These are phyloP conservation scores for Cataglyphis rosenhaueri DNA, from an alignment of 2,888 invertebrate species.

Conservation along the genomic window DNA sequence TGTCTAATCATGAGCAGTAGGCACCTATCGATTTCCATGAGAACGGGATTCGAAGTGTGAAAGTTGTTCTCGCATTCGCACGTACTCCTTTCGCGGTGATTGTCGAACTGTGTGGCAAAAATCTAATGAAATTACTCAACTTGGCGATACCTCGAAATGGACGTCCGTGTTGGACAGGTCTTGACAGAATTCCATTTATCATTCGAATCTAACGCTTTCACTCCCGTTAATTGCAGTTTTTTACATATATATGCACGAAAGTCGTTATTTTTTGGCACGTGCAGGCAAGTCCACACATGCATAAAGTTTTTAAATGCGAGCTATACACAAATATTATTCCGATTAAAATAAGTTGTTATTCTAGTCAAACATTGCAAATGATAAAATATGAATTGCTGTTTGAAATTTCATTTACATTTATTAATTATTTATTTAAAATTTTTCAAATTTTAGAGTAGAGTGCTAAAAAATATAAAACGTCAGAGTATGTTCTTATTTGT, in stretches of 20 bases:
- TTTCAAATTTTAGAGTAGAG: background rate
- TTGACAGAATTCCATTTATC: constrained; percentile 8
- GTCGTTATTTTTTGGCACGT: constrained; percentile 3
- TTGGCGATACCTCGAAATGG: background rate
- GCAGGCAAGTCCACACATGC: background rate
- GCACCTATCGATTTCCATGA: constrained; percentile 53
- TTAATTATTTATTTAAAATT: background rate
- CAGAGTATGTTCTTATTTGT: background rate
- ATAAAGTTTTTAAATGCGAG: background rate
- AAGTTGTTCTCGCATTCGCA: constrained; percentile 49
- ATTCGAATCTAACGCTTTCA: constrained; percentile 1
- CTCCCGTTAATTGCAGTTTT: constrained; percentile 4
- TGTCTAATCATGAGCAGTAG: constrained; percentile 46
- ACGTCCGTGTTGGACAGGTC: background rate
- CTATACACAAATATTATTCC: background rate
- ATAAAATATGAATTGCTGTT: background rate
- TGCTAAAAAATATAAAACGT: background rate
- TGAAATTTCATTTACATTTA: constrained; percentile 2
- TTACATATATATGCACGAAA: background rate
- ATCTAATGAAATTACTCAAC: constrained; percentile 4
- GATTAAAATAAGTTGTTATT: background rate
- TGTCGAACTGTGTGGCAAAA: constrained; percentile 27
- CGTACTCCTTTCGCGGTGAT: constrained; percentile 31
- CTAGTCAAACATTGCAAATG: background rate
- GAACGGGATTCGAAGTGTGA: constrained; percentile 43